Evolutionary conservation across 2,113 vertebrate genomes (phyloP).

Genomic region (Aleadryas rufinucha): DNA sequence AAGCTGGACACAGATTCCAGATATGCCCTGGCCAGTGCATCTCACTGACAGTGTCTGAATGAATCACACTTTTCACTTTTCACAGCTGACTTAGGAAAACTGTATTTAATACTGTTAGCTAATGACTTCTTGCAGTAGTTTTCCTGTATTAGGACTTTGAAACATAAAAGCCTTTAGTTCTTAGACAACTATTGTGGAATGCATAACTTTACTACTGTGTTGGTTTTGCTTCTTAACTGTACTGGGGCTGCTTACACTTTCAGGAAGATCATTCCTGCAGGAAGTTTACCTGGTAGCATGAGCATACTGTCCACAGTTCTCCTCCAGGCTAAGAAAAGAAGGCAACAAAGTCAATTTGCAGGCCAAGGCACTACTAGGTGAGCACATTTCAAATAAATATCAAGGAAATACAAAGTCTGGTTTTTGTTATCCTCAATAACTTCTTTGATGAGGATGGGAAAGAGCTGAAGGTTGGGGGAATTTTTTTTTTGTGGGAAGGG

Average conservation of each 20-base stretch:
- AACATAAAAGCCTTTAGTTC: neutral
- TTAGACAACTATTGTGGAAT: neutral
- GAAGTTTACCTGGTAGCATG: neutral
- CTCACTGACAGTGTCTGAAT: neutral
- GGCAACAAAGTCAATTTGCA: neutral
- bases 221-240: neutral
- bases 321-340: neutral
- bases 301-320: neutral
- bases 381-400: neutral
- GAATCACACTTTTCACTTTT: neutral
- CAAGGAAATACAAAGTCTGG: neutral
- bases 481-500: too few relatives aligned
- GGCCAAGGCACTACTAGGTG: neutral
- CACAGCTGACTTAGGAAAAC: neutral
- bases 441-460: neutral
- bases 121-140: neutral
- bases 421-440: neutral
- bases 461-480: neutral
- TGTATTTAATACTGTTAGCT: neutral
- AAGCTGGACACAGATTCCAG: neutral
- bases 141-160: neutral
- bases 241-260: neutral
- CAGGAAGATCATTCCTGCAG: neutral
- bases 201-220: neutral
- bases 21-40: neutral